Evolutionary conservation across 2,888 invertebrate species (phyloP), one percentile per base, ranked within the genome.

Genomic region (Ectemnius lituratus): DNA sequence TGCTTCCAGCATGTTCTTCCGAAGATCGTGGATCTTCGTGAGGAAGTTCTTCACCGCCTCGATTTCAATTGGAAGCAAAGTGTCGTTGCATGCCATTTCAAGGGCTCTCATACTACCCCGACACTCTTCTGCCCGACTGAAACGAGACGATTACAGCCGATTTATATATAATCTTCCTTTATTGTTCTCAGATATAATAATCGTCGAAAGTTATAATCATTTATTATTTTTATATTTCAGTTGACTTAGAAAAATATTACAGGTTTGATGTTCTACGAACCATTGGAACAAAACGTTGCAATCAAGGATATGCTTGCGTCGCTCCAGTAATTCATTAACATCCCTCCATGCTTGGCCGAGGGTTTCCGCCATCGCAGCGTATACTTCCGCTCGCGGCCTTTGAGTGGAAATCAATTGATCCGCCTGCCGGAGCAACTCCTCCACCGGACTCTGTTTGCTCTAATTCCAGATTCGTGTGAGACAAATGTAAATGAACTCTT

Each of bases 391-490:
- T 82, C 94, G 92, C 49, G 96, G 95, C 87, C 94, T 94, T 88
- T 96, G 95, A 37, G 94, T 95, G 67, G 95, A 94, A 82, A 97
- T 95, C 80, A 97, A 92, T 86, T 95, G 95, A 90, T 97, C 97
- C n/a, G 97, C 97, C 91, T 96, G 95, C 66, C 95, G 93, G 74
- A 97, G 94, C 74, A 97, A 93, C 91, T 97, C 97, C 86, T 96
- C 96, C 85, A 97, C 96, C 67, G 97, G 97, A 88, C 95, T 96
- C 89, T 97, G 96, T 91, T 97, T 96, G 86, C 94, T 95, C 96
- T 97, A 6, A 4, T 37, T 37, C 3, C 0, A 11, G 37, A 37
- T 37, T 37, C 37, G 11, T 4, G 37, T 6, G 8, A 37, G 8
- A 37, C 37, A 37, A 37, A 11, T 8, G 90, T 3, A 76, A 18